Evolutionary conservation across 2,888 invertebrate genomes (phyloP).

Genomic region (Hipparchia semele): DNA sequence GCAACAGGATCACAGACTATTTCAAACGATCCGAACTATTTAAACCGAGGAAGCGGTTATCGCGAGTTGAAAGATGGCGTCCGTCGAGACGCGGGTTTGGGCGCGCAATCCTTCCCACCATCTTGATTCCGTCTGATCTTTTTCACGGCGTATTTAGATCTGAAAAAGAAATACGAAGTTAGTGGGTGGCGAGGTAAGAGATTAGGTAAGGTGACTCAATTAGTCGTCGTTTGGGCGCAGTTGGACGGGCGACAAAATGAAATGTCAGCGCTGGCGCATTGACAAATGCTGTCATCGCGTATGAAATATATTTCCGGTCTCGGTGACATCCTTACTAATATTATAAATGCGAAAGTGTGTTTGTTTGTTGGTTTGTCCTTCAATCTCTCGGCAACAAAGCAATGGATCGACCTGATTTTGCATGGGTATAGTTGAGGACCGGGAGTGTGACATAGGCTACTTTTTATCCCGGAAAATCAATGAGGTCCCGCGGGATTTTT

Average conservation of each 20-base stretch:
- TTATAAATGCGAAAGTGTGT: no score
- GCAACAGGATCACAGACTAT: constrained; percentile 58
- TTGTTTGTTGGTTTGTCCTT: no score
- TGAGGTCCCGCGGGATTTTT: no score
- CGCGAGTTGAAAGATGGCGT: constrained; percentile 66
- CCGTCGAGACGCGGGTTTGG: constrained; percentile 60
- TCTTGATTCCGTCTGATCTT: constrained; percentile 66
- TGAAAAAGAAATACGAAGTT: constrained; percentile 72
- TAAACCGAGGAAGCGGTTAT: constrained; percentile 62
- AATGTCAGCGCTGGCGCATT: constrained; percentile 44
- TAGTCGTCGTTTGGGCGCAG: constrained; percentile 48
- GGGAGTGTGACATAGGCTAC: no score
- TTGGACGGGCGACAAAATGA: constrained; percentile 61
- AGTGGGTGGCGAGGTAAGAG: constrained; percentile 58
- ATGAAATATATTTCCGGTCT: constrained; percentile 33
- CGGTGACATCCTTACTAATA: constrained; percentile 14
- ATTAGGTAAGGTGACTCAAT: constrained; percentile 69
- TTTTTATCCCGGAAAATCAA: no score
- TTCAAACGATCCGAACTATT: constrained; percentile 69
- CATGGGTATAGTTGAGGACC: no score
- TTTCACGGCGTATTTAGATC: constrained; percentile 73
- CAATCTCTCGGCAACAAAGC: no score
- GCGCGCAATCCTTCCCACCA: constrained; percentile 71
- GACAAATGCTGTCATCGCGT: constrained; percentile 30
- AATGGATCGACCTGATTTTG: no score